phyloP scores from a whole-genome alignment of 2,888 invertebrate species.

The Dolichopus griseipennis region DNA sequence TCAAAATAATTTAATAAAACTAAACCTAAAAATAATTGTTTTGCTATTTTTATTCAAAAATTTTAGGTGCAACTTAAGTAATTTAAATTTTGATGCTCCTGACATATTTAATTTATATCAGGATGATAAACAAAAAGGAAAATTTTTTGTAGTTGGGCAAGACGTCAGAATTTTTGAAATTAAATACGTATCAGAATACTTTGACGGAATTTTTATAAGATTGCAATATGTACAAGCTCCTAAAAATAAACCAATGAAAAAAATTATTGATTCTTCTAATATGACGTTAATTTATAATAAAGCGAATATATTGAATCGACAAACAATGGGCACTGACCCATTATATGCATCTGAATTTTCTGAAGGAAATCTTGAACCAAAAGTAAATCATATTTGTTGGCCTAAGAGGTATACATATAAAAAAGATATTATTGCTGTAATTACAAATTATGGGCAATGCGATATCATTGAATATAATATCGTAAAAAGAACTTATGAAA shows the following conservation, averaged over 20 bases:
- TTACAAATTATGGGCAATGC: conserved; percentile 31
- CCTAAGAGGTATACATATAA: conserved; percentile 20
- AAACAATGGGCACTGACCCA: conserved; percentile 32
- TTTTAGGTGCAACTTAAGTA: not conserved
- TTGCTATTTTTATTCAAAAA: too few relatives aligned
- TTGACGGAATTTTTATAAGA: conserved; percentile 27
- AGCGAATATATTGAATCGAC: conserved; percentile 27
- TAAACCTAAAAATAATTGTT: too few relatives aligned
- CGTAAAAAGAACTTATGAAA: conserved; percentile 26
- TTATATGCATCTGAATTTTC: conserved; percentile 29
- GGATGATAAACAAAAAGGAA: not conserved
- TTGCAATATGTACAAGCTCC: conserved; percentile 22
- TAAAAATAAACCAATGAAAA: conserved; percentile 23
- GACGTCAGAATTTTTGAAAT: not conserved
- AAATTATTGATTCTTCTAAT: conserved; percentile 26
- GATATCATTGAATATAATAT: conserved; percentile 25
- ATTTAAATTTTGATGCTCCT: not conserved
- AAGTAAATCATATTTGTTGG: conserved; percentile 23
- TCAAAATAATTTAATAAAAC: too few relatives aligned
- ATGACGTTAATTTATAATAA: conserved; percentile 27
- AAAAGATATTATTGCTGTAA: conserved; percentile 25
- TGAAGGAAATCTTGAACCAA: conserved; percentile 23
- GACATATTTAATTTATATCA: not conserved
- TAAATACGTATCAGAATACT: conserved; percentile 12
- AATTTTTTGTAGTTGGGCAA: not conserved